phyloP scores from a whole-genome alignment of 2,113 vertebrate species.

The Xerus inauris region DNA sequence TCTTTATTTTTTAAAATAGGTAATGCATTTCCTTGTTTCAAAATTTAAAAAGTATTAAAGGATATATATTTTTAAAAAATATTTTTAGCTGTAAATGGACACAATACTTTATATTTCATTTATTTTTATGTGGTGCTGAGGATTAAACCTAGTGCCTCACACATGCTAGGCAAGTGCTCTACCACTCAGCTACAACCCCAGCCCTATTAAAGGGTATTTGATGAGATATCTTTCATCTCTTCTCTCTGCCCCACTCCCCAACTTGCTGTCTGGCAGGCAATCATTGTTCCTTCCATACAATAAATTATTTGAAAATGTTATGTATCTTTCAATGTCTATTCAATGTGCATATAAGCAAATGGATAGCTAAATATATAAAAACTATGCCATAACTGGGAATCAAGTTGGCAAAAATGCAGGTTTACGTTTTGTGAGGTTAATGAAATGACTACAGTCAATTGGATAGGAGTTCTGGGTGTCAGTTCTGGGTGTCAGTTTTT shows the following conservation, averaged over 20 bases:
- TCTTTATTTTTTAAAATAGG: neutral
- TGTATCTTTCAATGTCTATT: neutral
- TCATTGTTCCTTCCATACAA: neutral
- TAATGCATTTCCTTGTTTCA: neutral
- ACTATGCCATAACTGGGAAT: neutral
- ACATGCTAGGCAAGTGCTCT: too few relatives aligned
- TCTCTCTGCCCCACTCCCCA: neutral
- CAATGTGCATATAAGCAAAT: neutral
- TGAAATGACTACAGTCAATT: neutral
- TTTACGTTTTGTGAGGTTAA: slow-evolving; percentile 17
- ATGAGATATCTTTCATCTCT: neutral
- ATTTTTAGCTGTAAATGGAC: too few relatives aligned
- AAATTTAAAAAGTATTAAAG: slow-evolving; percentile 6
- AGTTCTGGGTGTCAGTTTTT: neutral
- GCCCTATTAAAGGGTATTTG: neutral
- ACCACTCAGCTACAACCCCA: too few relatives aligned
- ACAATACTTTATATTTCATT: too few relatives aligned
- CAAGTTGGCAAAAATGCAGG: neutral
- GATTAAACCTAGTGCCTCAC: too few relatives aligned
- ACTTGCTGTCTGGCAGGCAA: neutral
- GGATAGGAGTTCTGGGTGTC: neutral
- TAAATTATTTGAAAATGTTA: slow-evolving; percentile 37
- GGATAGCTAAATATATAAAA: neutral
- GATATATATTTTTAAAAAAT: neutral
- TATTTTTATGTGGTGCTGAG: too few relatives aligned